Evolutionary conservation across 1,140 invertebrate genomes (phyloP).

Genomic region (Ceratitis capitata): DNA sequence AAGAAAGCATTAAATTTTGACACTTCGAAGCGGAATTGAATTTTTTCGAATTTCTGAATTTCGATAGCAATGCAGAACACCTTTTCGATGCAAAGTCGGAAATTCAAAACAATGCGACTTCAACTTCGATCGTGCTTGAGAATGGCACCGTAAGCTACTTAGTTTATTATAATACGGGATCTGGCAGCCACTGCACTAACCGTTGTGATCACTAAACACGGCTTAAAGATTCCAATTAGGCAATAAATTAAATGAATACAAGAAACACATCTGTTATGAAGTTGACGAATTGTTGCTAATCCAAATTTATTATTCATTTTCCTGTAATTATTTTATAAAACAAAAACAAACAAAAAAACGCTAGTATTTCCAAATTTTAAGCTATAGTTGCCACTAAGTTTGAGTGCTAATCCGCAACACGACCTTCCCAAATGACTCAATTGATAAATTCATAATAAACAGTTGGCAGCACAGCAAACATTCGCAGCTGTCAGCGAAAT

Average conservation of each 20-base stretch:
- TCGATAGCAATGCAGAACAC: no score
- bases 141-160: no score
- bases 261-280: not conserved
- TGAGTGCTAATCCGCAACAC: no score
- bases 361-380: not conserved
- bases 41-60: no score
- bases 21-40: no score
- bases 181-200: not conserved
- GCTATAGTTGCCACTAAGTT: not conserved
- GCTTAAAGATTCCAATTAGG: not conserved
- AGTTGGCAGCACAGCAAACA: not conserved
- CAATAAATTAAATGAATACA: not conserved
- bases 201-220: not conserved
- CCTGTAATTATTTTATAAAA: not conserved
- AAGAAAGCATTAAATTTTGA: no score
- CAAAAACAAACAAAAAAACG: not conserved
- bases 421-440: not conserved
- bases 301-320: not conserved
- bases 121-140: no score
- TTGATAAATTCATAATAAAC: not conserved
- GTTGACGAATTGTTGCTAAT: not conserved
- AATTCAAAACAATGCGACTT: no score
- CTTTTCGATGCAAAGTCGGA: no score
- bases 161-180: not conserved
- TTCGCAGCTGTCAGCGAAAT: conserved; percentile 6